Evolutionary conservation across 2,888 invertebrate genomes (phyloP).

Genomic region (Antheraea yamamai): DNA sequence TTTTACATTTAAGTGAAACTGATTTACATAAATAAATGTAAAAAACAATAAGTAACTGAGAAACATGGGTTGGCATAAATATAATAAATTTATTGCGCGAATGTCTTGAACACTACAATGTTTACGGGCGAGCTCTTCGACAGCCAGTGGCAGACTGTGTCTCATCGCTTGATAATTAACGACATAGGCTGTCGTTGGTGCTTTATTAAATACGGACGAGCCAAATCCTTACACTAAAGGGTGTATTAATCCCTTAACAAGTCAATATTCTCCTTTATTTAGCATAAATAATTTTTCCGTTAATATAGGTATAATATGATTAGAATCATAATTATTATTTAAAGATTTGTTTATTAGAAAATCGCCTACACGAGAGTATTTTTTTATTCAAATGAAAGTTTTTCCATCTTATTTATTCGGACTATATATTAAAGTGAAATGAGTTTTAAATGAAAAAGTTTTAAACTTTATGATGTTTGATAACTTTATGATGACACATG

Average conservation of each 20-base stretch:
- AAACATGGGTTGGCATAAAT: not conserved
- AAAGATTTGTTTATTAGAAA: too few relatives aligned
- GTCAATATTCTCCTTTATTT: not conserved
- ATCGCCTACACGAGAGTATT: too few relatives aligned
- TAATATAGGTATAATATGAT: too few relatives aligned
- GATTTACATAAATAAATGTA: not conserved
- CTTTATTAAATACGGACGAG: not conserved
- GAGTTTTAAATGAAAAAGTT: not conserved
- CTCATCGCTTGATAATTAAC: constrained; percentile 46
- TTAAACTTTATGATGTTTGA: not conserved
- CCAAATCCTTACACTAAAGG: not conserved
- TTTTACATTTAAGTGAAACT: not conserved
- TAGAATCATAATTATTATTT: too few relatives aligned
- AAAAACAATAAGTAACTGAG: not conserved
- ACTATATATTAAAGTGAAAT: not conserved
- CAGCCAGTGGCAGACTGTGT: constrained; percentile 45
- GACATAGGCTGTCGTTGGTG: constrained; percentile 37
- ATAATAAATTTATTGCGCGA: not conserved
- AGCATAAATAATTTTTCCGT: not conserved
- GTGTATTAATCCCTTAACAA: constrained; percentile 12
- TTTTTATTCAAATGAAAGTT: too few relatives aligned
- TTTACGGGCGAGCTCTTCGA: constrained; percentile 50
- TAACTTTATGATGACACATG: too few relatives aligned
- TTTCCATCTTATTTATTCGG: not conserved
- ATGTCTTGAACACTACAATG: constrained; percentile 6